Evolutionary conservation across 2,797 vertebrate genomes (phyloP).

Genomic region (Lepidocolaptes lacrymiger): DNA sequence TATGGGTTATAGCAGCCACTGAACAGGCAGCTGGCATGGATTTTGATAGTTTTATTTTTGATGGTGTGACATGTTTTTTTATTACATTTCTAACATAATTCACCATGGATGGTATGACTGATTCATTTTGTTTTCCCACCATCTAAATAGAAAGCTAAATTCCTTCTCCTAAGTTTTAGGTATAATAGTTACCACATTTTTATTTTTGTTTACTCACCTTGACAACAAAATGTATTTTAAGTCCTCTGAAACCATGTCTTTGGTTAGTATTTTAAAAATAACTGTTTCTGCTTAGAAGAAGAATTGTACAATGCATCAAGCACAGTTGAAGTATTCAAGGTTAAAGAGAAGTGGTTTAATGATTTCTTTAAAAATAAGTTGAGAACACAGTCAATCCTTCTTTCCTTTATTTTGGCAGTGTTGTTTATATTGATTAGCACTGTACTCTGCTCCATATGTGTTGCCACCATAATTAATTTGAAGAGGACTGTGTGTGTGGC

Average conservation of each 20-base stretch:
- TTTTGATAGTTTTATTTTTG: neutral
- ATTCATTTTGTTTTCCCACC: neutral
- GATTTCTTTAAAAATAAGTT: neutral
- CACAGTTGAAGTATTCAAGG: neutral
- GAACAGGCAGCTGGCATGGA: neutral
- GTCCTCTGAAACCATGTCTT: neutral
- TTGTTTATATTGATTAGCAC: neutral
- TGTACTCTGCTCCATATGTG: accelerated
- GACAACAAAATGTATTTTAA: neutral
- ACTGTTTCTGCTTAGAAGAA: neutral
- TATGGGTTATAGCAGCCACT: neutral
- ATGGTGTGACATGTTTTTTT: neutral
- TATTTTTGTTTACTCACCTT: neutral
- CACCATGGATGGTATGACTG: neutral
- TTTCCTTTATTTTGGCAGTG: neutral
- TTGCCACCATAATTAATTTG: neutral
- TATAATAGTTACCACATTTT: neutral
- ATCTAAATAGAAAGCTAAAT: neutral
- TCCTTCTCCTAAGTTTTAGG: neutral
- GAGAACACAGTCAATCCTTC: neutral
- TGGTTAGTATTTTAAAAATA: neutral
- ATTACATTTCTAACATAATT: neutral
- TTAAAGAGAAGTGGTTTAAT: neutral
- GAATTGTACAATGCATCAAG: neutral
- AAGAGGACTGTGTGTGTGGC: neutral